A percentile compares a stretch with the other conserved stretches of the same genome.
These are phyloP conservation scores for Drosophila cardini DNA, from an alignment of 1,140 invertebrate genomes.

Conservation along the genomic window DNA sequence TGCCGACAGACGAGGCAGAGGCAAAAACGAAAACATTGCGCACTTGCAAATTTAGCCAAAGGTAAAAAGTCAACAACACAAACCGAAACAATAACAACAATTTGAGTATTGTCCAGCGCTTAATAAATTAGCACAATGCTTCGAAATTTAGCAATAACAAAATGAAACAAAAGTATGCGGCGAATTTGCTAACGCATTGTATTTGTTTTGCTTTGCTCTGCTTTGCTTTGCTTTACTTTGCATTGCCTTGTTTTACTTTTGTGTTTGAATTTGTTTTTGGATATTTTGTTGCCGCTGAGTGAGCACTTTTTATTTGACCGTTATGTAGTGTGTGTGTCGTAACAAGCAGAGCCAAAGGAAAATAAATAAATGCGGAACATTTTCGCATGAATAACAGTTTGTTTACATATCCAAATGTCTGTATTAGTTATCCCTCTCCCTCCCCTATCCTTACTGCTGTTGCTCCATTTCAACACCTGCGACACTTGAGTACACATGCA, in stretches of 20 bases:
- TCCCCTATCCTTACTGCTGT: no score
- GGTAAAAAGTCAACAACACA: slow-evolving; percentile 42
- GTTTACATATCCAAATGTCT: slow-evolving; percentile 1
- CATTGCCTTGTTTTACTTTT: neutral
- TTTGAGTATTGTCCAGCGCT: slow-evolving; percentile 17
- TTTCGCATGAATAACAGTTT: slow-evolving; percentile 33
- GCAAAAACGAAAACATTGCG: slow-evolving; percentile 45
- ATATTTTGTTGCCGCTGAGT: slow-evolving; percentile 35
- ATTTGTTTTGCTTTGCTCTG: neutral
- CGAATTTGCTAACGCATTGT: slow-evolving; percentile 7
- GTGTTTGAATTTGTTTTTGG: slow-evolving; percentile 34
- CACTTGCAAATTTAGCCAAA: slow-evolving; percentile 60
- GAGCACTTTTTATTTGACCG: slow-evolving; percentile 26
- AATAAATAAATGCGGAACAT: slow-evolving; percentile 50
- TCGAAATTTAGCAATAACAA: slow-evolving; percentile 12
- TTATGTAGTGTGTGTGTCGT: slow-evolving; percentile 58
- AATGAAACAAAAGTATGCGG: slow-evolving; percentile 38
- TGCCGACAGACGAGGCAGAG: slow-evolving; percentile 30
- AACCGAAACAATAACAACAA: neutral
- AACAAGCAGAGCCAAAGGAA: slow-evolving; percentile 55
- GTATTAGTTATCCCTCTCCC: no score
- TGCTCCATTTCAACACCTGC: slow-evolving; percentile 1
- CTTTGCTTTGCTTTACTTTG: neutral
- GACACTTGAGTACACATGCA: slow-evolving; percentile 17
- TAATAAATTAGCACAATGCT: slow-evolving; percentile 42